These are phyloP conservation scores for Gymnarchus niloticus DNA, from an alignment of 2,113 vertebrate genomes.

Conservation along the genomic window DNA sequence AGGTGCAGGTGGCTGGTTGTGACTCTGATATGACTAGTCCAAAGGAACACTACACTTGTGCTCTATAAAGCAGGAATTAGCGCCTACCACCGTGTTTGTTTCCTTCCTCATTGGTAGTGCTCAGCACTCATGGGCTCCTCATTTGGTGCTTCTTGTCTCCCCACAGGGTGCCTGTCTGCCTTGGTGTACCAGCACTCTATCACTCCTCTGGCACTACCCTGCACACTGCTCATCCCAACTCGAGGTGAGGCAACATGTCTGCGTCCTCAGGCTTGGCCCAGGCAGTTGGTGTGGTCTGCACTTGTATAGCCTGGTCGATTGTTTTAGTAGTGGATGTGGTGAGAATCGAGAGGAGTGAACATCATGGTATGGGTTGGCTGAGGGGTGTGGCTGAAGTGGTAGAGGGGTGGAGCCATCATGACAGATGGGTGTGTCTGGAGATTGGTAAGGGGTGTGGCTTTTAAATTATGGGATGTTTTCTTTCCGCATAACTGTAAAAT, in stretches of 20 bases:
- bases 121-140: no score
- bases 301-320: neutral
- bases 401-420: neutral
- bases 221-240: constrained; percentile 89
- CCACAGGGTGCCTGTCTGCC: constrained; percentile 85
- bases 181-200: constrained; percentile 98
- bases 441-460: neutral
- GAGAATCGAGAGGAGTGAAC: neutral
- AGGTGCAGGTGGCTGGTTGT: no score
- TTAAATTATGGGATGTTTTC: no score
- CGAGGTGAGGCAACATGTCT: constrained; percentile 67
- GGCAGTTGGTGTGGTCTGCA: neutral
- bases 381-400: neutral
- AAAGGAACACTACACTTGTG: neutral
- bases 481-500: no score
- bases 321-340: neutral
- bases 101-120: no score
- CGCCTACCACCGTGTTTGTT: no score
- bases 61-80: no score
- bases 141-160: neutral
- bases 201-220: constrained; percentile 90
- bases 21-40: no score
- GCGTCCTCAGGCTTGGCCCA: neutral
- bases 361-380: neutral
- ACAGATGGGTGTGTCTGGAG: neutral